phyloP scores from a whole-genome alignment of 2,888 invertebrate genomes.

The Epinotia nisella region DNA sequence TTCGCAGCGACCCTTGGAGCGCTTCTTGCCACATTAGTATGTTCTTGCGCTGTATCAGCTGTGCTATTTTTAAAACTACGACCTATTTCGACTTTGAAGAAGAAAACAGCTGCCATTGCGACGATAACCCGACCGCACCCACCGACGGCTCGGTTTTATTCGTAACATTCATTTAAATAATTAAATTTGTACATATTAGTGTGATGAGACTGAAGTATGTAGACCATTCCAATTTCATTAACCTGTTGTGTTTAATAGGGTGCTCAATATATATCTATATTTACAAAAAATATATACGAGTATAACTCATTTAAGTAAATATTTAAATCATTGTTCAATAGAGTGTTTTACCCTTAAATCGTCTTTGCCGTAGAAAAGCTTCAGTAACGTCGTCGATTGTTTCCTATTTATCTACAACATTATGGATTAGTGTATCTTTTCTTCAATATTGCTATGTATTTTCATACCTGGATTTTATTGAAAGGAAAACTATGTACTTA shows the following conservation, averaged over 20 bases:
- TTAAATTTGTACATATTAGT: slow-evolving; percentile 83
- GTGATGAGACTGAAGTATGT: slow-evolving; percentile 83
- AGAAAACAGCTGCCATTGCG: slow-evolving; percentile 81
- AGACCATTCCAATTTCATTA: slow-evolving; percentile 75
- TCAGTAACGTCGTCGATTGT: slow-evolving; percentile 57
- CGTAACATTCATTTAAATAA: slow-evolving; percentile 80
- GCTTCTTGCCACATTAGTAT: slow-evolving; percentile 91
- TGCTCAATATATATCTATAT: slow-evolving; percentile 66
- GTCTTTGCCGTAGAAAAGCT: slow-evolving; percentile 52
- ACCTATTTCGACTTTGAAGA: slow-evolving; percentile 86
- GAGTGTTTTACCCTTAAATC: background rate
- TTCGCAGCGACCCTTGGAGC: slow-evolving; percentile 94
- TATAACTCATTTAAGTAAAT: slow-evolving; percentile 14
- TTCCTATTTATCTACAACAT: slow-evolving; percentile 58
- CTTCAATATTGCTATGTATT: slow-evolving; percentile 2
- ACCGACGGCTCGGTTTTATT: slow-evolving; percentile 86
- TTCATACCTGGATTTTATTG: slow-evolving; percentile 14
- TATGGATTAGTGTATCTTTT: slow-evolving; percentile 37
- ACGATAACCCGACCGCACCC: slow-evolving; percentile 79
- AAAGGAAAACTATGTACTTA: slow-evolving; percentile 18
- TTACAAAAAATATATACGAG: slow-evolving; percentile 42
- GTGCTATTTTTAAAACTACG: slow-evolving; percentile 92
- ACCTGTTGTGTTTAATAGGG: slow-evolving; percentile 61
- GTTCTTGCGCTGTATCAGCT: slow-evolving; percentile 94
- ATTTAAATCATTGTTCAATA: slow-evolving; percentile 8